A percentile compares a stretch with the other conserved stretches of the same genome.
These are phyloP conservation scores for Nilaparvata lugens DNA, from an alignment of 1,140 invertebrate species.

Conservation along the genomic window DNA sequence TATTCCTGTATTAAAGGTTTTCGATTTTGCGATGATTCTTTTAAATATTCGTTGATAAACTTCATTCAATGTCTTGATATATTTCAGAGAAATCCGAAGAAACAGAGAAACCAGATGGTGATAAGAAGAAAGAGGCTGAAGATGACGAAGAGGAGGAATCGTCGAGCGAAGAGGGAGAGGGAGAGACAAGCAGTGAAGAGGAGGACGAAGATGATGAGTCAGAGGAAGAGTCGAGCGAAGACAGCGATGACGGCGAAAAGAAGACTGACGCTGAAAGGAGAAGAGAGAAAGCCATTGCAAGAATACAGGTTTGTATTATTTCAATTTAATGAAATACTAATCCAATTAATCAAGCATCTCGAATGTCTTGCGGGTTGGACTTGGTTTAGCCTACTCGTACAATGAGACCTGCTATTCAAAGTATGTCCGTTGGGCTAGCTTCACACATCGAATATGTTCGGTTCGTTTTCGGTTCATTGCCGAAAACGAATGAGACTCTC, in stretches of 20 bases:
- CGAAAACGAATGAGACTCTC: too few species aligned
- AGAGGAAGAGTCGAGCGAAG: constrained; percentile 17
- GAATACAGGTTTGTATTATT: constrained; percentile 50
- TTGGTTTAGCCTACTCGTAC: too few species aligned
- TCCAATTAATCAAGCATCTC: too few species aligned
- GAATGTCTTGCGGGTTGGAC: too few species aligned
- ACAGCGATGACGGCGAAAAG: constrained; percentile 38
- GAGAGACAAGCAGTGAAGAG: constrained; percentile 19
- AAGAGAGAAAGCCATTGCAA: constrained; percentile 49
- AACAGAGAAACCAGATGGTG: constrained; percentile 38
- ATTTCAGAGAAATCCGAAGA: constrained; percentile 19
- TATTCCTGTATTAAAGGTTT: too few species aligned
- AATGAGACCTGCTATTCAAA: too few species aligned
- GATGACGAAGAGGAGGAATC: constrained; percentile 29
- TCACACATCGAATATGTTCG: too few species aligned
- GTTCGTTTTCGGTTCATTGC: too few species aligned
- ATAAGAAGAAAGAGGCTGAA: constrained; percentile 45
- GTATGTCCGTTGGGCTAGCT: too few species aligned
- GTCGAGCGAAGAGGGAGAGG: constrained; percentile 13
- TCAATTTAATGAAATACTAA: constrained; percentile 14
- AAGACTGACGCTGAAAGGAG: constrained; percentile 54
- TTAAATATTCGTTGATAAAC: background rate
- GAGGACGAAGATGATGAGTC: constrained; percentile 34
- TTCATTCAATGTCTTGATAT: background rate
- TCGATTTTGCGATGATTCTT: too few species aligned